phyloP scores from a whole-genome alignment of 2,797 vertebrate species.

The Amphiprion clarkii region DNA sequence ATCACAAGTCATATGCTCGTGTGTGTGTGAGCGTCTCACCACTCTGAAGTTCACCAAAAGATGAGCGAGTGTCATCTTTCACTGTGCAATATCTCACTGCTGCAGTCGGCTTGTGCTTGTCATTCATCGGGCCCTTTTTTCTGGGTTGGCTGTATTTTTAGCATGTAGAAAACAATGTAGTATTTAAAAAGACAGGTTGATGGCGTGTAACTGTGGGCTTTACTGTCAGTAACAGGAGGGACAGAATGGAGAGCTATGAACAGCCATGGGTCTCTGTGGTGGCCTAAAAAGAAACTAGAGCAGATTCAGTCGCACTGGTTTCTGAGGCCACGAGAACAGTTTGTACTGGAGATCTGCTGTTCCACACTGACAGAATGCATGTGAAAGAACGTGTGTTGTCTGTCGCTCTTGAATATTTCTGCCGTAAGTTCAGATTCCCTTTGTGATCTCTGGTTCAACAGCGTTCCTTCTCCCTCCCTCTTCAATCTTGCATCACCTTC shows the following conservation, averaged over 20 bases:
- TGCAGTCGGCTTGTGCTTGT: slow-evolving; percentile 14
- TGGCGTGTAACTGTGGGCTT: slow-evolving; percentile 44
- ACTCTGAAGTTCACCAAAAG: slow-evolving; percentile 45
- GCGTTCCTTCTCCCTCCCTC: background rate
- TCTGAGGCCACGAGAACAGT: slow-evolving; percentile 30
- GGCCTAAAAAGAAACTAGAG: slow-evolving; percentile 76
- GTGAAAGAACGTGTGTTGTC: background rate
- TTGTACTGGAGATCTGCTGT: slow-evolving; percentile 23
- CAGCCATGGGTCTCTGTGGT: slow-evolving; percentile 51
- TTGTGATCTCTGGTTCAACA: slow-evolving; percentile 9
- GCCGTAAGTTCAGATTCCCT: background rate
- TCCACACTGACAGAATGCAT: background rate
- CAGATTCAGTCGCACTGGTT: slow-evolving; percentile 38
- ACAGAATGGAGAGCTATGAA: slow-evolving; percentile 47
- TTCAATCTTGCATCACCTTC: slow-evolving; percentile 37
- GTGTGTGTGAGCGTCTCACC: slow-evolving; percentile 24
- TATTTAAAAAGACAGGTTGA: slow-evolving; percentile 35
- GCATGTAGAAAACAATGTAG: slow-evolving; percentile 13
- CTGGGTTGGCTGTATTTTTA: slow-evolving; percentile 51
- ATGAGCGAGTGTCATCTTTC: slow-evolving; percentile 51
- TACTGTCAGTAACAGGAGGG: slow-evolving; percentile 48
- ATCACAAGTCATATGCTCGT: slow-evolving; percentile 50
- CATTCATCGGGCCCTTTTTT: slow-evolving; percentile 41
- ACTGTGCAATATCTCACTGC: background rate
- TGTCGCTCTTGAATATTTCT: background rate